Evolutionary conservation across 2,888 invertebrate genomes (phyloP).

Genomic region (Agrotis exclamationis): DNA sequence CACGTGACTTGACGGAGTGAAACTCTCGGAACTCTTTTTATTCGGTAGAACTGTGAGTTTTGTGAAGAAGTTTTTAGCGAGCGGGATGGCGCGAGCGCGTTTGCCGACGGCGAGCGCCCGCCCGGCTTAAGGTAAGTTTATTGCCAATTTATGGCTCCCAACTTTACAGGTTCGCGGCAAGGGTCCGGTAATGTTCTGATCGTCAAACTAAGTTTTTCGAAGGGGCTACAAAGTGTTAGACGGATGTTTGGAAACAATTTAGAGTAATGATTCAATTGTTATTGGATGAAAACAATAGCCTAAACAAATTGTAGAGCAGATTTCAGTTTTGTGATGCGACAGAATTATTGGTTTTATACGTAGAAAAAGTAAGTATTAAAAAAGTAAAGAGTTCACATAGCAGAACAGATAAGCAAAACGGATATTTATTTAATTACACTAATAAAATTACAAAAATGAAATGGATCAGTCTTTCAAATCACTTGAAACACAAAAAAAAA

Average conservation of each 20-base stretch:
- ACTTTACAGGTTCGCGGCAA: conserved; percentile 78
- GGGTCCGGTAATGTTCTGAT: conserved; percentile 80
- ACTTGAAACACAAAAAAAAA: neutral
- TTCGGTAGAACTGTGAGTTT: conserved; percentile 86
- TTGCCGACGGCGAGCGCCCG: conserved; percentile 88
- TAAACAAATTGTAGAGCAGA: conserved; percentile 60
- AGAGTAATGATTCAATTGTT: conserved; percentile 61
- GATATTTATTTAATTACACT: too few species aligned
- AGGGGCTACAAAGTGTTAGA: conserved; percentile 72
- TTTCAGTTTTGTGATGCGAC: conserved; percentile 27
- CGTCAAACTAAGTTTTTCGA: conserved; percentile 84
- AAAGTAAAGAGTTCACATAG: neutral
- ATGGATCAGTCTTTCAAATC: neutral
- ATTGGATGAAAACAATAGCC: conserved; percentile 71
- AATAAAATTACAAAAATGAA: neutral
- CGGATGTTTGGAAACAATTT: conserved; percentile 73
- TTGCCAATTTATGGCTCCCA: conserved; percentile 88
- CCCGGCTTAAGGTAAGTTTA: conserved; percentile 90
- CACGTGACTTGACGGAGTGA: conserved; percentile 89
- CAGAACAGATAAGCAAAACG: neutral
- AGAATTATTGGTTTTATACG: conserved; percentile 18
- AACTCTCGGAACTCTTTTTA: conserved; percentile 81
- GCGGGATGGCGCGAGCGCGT: conserved; percentile 87
- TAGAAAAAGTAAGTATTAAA: conserved; percentile 56
- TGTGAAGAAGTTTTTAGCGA: conserved; percentile 86